Evolutionary conservation across 2,888 invertebrate species (phyloP).

Genomic region (Chymomyza fuscimana): DNA sequence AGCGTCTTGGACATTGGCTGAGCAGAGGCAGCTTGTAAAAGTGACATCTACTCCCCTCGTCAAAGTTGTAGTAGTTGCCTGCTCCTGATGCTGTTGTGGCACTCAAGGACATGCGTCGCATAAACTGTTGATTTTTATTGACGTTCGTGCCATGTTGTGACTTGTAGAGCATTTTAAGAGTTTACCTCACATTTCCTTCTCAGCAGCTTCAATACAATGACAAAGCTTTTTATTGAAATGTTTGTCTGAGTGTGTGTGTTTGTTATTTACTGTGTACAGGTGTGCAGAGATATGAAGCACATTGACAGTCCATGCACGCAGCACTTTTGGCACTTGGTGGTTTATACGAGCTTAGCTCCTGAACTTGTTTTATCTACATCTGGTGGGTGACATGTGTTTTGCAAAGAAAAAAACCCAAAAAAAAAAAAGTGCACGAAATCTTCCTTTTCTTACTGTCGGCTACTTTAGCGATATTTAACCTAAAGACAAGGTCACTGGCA

Average conservation of each 20-base stretch:
- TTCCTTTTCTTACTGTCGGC: too few species aligned
- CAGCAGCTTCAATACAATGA: neutral
- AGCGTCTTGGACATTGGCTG: neutral
- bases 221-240: slow-evolving; percentile 11
- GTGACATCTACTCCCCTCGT: slow-evolving; percentile 35
- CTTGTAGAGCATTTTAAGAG: neutral
- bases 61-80: slow-evolving; percentile 1
- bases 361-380: neutral
- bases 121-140: slow-evolving; percentile 75
- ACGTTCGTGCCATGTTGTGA: slow-evolving; percentile 44
- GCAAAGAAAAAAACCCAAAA: too few species aligned
- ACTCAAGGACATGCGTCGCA: slow-evolving; percentile 67
- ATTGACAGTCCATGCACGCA: neutral
- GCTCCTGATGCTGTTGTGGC: slow-evolving; percentile 18
- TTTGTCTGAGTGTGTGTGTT: neutral
- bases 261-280: neutral
- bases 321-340: neutral
- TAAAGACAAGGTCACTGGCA: slow-evolving; percentile 33
- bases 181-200: neutral
- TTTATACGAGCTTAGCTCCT: neutral
- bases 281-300: slow-evolving; percentile 25
- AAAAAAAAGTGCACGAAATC: too few species aligned
- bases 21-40: slow-evolving; percentile 23
- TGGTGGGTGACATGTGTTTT: too few species aligned
- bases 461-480: neutral